phyloP scores from a whole-genome alignment of 2,888 invertebrate species.

The Bruchidius siliquastri region DNA sequence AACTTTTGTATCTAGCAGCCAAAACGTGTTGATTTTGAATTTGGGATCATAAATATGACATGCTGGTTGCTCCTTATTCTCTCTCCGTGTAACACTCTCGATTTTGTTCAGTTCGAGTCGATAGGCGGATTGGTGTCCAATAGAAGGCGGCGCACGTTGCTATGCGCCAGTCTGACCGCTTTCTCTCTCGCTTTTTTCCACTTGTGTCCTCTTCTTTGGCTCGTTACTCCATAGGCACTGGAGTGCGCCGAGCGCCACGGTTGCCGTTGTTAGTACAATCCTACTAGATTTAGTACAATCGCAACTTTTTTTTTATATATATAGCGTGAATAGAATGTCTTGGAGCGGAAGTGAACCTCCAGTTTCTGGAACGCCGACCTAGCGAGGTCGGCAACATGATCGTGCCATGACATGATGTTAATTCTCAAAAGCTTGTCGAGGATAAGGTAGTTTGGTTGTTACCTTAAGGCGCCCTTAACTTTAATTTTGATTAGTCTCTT shows the following conservation, averaged over 20 bases:
- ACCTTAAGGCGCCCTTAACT: no score
- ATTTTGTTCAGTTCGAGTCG: conserved; percentile 28
- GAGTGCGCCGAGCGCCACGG: conserved; percentile 1
- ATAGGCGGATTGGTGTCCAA: conserved; percentile 28
- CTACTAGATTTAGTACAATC: no score
- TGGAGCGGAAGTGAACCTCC: no score
- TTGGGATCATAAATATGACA: conserved; percentile 4
- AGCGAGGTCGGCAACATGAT: no score
- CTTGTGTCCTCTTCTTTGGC: conserved; percentile 18
- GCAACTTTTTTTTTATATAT: no score
- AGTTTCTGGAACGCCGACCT: no score
- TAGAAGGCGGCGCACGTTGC: conserved; percentile 32
- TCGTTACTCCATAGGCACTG: conserved; percentile 20
- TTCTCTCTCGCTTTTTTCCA: conserved; percentile 25
- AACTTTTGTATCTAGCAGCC: background rate
- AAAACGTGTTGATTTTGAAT: conserved; percentile 4
- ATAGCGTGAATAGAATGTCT: no score
- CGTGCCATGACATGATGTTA: no score
- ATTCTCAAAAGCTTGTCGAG: no score
- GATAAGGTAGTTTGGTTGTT: no score
- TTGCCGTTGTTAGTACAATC: no score
- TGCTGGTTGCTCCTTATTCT: conserved; percentile 9
- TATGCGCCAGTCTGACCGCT: conserved; percentile 31
- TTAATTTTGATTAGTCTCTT: no score
- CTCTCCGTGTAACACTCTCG: conserved; percentile 28